phyloP scores from a whole-genome alignment of 2,797 vertebrate species.

The Cetoscarus ocellatus region DNA sequence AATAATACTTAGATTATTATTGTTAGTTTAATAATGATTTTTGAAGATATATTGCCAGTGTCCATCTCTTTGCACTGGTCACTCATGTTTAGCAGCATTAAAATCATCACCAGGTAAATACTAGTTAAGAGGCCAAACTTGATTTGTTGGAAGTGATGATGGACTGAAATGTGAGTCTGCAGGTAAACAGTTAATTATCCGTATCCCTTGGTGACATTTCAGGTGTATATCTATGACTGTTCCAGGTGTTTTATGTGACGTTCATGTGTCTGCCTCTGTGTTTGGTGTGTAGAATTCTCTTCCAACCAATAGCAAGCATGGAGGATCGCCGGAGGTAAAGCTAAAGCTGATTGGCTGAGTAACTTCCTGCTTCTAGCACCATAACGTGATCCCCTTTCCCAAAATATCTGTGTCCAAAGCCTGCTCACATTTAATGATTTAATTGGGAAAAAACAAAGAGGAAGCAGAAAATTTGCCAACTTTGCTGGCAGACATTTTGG shows the following conservation, averaged over 20 bases:
- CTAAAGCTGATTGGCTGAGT: slow-evolving; percentile 76
- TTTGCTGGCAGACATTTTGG: slow-evolving; percentile 59
- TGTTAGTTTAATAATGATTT: no score
- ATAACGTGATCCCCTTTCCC: slow-evolving; percentile 57
- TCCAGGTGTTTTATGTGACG: slow-evolving; percentile 39
- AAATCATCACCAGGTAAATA: no score
- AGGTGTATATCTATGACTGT: slow-evolving; percentile 17
- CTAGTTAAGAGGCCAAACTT: no score
- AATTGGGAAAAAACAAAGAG: background rate
- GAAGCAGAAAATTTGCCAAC: background rate
- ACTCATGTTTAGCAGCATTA: no score
- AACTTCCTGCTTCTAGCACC: slow-evolving; percentile 67
- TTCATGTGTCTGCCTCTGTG: slow-evolving; percentile 85
- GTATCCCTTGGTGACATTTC: background rate
- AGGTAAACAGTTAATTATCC: no score
- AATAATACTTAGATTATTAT: no score
- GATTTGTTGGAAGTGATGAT: no score
- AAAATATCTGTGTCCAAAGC: slow-evolving; percentile 44
- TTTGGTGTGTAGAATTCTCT: slow-evolving; percentile 92
- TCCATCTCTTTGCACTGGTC: no score
- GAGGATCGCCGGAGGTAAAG: slow-evolving; percentile 90
- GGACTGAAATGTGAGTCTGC: no score
- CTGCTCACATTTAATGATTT: background rate
- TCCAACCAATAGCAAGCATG: slow-evolving; percentile 89
- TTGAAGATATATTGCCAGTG: no score